Evolutionary conservation across 1,140 invertebrate species (phyloP), one percentile per base, ranked within the genome.

Genomic region (Trachelipus rathkii): DNA sequence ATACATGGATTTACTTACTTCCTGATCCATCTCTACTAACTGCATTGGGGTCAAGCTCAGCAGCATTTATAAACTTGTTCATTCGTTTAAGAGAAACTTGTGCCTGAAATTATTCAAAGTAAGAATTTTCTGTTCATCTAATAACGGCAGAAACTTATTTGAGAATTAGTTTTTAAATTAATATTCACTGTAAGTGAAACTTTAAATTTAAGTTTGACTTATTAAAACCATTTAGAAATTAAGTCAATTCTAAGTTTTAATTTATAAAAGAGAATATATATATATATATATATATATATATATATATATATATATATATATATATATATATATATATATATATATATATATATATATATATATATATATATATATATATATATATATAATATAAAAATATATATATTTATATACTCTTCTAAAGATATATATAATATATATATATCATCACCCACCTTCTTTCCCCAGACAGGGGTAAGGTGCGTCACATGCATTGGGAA

Each of bases 1-100:
- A n/a, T n/a, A n/a, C n/a, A n/a, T n/a, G n/a, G n/a, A 33, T 33
- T 44, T 11, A 77, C 66, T n/a, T 69, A 77, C 77, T 67, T 77
- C 50, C 72, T 5, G 13, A 8, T 21, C 53, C 33, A 21, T 77
- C 76, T 68, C 53, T 66, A 73, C 89, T 87, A 2, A 94, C 91
- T 81, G 89, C 91, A 80, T 89, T 87, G 10, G 90, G 89, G 85
- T 94, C 91, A 71, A 95, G 84, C 86, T 95, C 94, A 84, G 95
- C 92, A 75, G 88, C 88, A 84, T 94, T 95, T 90, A 95, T 90
- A 85, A 94, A 96, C 85, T 93, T 93, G 83, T 95, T 95, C 78
- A 96, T 90, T 21, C 76, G 50, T 66, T 73, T 77, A 10, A 77
- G 23, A 9, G 76, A 73, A n/a, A 77, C 76, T 60, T n/a, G 73